These are phyloP conservation scores for Oscheius sp. DNA, from an alignment of 2,888 invertebrate species.

Conservation along the genomic window DNA sequence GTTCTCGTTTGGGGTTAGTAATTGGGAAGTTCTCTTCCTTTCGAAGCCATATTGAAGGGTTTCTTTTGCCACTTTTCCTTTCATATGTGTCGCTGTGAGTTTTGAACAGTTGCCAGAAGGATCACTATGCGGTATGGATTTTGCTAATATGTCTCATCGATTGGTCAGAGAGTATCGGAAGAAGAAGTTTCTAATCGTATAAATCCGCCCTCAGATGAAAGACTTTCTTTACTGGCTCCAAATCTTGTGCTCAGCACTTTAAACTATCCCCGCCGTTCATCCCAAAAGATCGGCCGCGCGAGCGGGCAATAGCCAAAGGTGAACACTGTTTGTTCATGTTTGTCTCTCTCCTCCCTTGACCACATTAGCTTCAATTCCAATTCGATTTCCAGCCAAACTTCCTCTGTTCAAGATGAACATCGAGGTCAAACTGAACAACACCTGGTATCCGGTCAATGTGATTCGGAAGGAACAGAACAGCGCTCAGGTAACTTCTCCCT, in stretches of 20 bases:
- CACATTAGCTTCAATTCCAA: background rate
- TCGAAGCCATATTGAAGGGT: background rate
- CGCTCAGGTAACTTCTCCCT: background rate
- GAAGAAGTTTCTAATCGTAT: too few species aligned
- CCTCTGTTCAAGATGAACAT: constrained; percentile 27
- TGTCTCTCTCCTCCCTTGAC: background rate
- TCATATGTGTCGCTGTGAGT: too few species aligned
- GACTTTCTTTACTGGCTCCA: background rate
- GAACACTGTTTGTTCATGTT: constrained; percentile 10
- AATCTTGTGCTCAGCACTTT: background rate
- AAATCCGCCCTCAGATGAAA: too few species aligned
- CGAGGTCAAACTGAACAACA: constrained; percentile 31
- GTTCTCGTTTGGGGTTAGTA: background rate
- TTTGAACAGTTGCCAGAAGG: too few species aligned
- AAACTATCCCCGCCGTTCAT: background rate
- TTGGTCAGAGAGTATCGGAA: too few species aligned
- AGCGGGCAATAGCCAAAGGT: background rate
- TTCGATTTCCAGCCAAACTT: constrained; percentile 1
- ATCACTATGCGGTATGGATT: too few species aligned
- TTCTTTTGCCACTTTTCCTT: too few species aligned
- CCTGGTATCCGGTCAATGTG: constrained; percentile 30
- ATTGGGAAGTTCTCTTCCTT: background rate
- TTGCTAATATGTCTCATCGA: too few species aligned
- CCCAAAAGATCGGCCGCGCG: background rate
- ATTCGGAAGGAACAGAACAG: constrained; percentile 9